Conservation (phyloP, 2,797 vertebrate genomes). For the Spinus pinus region DNA sequence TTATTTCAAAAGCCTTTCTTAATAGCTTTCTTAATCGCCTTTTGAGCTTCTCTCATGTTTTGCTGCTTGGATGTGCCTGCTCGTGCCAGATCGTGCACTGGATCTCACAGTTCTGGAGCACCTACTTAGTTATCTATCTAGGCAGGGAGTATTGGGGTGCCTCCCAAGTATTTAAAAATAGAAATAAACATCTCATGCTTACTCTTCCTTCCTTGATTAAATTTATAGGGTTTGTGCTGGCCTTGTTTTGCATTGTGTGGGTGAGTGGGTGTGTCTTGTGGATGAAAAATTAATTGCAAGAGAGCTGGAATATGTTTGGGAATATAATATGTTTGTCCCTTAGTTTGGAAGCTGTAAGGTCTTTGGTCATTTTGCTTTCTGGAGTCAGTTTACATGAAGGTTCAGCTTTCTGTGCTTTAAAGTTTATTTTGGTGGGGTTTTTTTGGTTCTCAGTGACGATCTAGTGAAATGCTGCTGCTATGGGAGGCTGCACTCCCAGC, state of each 20-base stretch:
- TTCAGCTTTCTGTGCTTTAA: not conserved
- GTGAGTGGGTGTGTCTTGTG: constrained; percentile 33
- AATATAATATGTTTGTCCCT: not conserved
- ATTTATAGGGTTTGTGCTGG: constrained; percentile 4
- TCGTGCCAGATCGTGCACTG: not conserved
- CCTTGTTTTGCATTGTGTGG: constrained; percentile 56
- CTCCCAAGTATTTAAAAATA: constrained; percentile 61
- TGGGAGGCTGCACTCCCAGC: not conserved
- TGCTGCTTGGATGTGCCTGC: not conserved
- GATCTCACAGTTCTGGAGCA: constrained; percentile 16
- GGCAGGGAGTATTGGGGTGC: not conserved
- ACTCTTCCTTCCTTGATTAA: constrained; percentile 48
- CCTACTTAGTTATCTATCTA: not conserved
- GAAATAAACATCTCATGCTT: constrained; percentile 26
- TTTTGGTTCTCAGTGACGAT: not conserved
- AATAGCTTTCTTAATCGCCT: not conserved
- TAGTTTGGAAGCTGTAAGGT: not conserved
- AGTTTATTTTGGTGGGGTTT: not conserved
- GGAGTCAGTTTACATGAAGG: not conserved
- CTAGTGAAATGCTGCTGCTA: not conserved
- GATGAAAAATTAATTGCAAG: constrained; percentile 15
- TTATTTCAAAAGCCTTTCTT: constrained; percentile 33
- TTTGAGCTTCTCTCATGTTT: constrained; percentile 18
- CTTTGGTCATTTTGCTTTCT: not conserved
- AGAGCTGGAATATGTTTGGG: not conserved